phyloP scores from a whole-genome alignment of 1,140 invertebrate species.

The Drosophila gunungcola region DNA sequence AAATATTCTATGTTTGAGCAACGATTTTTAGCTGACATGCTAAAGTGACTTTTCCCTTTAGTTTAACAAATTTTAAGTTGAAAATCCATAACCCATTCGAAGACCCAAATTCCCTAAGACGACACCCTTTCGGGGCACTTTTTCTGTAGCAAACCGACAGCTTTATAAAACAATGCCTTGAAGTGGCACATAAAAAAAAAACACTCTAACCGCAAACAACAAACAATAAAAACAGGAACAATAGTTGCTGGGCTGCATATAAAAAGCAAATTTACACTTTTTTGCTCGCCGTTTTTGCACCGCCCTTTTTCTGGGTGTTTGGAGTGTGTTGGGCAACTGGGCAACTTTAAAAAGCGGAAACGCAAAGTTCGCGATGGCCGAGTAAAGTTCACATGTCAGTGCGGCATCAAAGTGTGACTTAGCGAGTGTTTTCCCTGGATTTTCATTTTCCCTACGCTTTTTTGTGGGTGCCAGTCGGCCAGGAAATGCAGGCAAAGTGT shows the following conservation, averaged over 20 bases:
- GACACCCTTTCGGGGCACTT: slow-evolving; percentile 12
- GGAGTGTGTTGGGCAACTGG: slow-evolving; percentile 8
- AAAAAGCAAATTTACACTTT: slow-evolving; percentile 51
- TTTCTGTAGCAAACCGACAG: slow-evolving; percentile 27
- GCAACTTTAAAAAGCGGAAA: slow-evolving; percentile 57
- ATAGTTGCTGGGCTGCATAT: slow-evolving; percentile 13
- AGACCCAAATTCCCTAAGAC: slow-evolving; percentile 7
- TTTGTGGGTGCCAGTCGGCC: slow-evolving; percentile 9
- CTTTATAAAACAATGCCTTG: slow-evolving; percentile 60
- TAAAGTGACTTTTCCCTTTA: neutral
- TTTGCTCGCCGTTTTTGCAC: slow-evolving; percentile 19
- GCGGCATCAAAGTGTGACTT: slow-evolving; percentile 55
- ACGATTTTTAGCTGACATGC: too few species aligned
- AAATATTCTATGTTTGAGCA: too few species aligned
- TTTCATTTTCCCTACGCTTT: slow-evolving; percentile 1
- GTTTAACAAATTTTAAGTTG: neutral
- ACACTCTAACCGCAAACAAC: slow-evolving; percentile 9
- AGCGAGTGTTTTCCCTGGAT: slow-evolving; percentile 32
- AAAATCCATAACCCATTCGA: neutral
- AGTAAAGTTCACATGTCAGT: slow-evolving; percentile 75
- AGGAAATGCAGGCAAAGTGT: slow-evolving; percentile 79
- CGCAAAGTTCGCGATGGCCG: slow-evolving; percentile 51
- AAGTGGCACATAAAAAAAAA: slow-evolving; percentile 6
- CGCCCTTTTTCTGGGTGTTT: neutral
- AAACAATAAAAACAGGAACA: slow-evolving; percentile 21